Evolutionary conservation across 53 echinoderm and acorn worm genomes (phyloP), one percentile per base, ranked within the genome.

Genomic region (Holothuria leucospilota): DNA sequence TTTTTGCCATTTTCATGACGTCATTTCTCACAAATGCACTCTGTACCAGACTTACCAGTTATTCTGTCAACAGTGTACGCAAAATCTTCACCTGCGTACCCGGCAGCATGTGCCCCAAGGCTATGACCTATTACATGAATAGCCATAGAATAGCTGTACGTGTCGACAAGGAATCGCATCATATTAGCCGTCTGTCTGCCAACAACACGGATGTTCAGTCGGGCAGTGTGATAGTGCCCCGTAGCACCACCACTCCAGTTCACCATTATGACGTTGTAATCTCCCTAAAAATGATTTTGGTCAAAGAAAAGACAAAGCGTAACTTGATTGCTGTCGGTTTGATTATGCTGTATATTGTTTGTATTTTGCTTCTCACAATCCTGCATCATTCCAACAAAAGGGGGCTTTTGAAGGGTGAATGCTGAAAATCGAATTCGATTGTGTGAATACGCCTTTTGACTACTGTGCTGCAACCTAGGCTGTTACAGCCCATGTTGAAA

Each of bases 211-310:
- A 94, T 86, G 80, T 96, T 92, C 75, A 86, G 77, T 49, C 74
- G 85, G 14, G 86, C 66, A 42, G 78, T 61, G 6, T 20, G 29
- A 86, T 96, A 96, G 42, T 77, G 30, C 15, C 75, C 86, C 0
- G 39, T 52, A 7, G 92, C 92, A 0, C 92, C 94, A 26, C 77
- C 53, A 24, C 61, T 4, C 94, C 94, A 96, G 61, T 96, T 85
- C 7, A 96, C 92, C 51, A 90, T 68, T 66, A 96, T 90, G n/a
- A 92, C 82, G 79, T 96, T 96, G 59, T 84, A 68, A 63, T 96
- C 86, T 30, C 46, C 92, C 96, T 96, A 26, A 63, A 51, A 30
- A 73, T 39, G 29, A 34, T 15, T 56, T 16, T 56, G 3, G 18
- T 16, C 4, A 15, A 56, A 56, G 6, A 46, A 7, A 46, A 46